These are phyloP conservation scores for Marisa cornuarietis DNA, from an alignment of 1,140 invertebrate genomes.

Conservation along the genomic window DNA sequence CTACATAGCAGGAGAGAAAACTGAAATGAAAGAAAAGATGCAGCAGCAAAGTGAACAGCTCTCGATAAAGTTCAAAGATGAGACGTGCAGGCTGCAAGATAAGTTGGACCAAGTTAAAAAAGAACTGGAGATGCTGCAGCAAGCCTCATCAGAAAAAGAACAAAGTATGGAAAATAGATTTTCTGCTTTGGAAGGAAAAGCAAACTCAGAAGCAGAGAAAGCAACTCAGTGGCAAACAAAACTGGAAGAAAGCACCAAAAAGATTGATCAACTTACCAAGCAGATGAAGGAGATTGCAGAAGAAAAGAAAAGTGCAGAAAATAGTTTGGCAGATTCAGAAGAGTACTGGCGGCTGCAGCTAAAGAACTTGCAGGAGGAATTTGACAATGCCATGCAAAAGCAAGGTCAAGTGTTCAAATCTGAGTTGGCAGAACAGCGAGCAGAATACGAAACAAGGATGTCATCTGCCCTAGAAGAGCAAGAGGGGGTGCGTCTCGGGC, in stretches of 20 bases:
- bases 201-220: not conserved
- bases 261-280: not conserved
- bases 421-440: conserved; percentile 33
- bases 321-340: conserved; percentile 32
- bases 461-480: conserved; percentile 38
- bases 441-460: conserved; percentile 18
- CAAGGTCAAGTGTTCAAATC: conserved; percentile 31
- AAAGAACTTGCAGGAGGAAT: conserved; percentile 40
- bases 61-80: no score
- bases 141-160: no score
- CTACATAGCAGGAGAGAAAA: no score
- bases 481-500: conserved; percentile 34
- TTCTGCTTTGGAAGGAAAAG: not conserved
- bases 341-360: conserved; percentile 47
- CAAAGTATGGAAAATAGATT: no score
- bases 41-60: no score
- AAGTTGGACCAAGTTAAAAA: no score
- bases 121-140: no score
- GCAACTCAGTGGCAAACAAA: not conserved
- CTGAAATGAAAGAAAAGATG: no score
- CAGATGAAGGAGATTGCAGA: conserved; percentile 4
- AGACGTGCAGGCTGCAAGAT: no score
- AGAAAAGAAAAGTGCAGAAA: not conserved
- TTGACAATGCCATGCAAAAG: conserved; percentile 37
- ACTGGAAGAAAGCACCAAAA: not conserved